Percentiles rank a stretch among this genome's conserved stretches.
These are phyloP conservation scores for Masticophis lateralis DNA, from an alignment of 2,797 vertebrate species.

Conservation along the genomic window DNA sequence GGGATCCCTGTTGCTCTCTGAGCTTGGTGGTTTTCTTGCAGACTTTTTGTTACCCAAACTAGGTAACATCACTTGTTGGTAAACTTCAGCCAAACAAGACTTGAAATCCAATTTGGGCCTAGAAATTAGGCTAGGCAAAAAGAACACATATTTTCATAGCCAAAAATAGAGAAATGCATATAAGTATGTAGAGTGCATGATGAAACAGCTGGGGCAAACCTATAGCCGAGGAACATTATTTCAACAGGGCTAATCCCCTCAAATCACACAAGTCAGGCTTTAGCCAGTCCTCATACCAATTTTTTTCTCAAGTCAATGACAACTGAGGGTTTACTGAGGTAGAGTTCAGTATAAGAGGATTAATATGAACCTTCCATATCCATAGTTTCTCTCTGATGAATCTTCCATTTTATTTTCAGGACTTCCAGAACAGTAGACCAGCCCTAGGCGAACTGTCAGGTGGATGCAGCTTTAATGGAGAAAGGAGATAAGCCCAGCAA, in stretches of 20 bases:
- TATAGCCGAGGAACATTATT: not conserved
- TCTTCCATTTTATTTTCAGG: not conserved
- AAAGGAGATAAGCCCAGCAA: not conserved
- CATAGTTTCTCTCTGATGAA: not conserved
- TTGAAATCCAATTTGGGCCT: not conserved
- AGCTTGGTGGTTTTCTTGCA: not conserved
- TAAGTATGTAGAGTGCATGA: not conserved
- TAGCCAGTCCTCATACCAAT: not conserved
- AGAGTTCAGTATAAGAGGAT: not conserved
- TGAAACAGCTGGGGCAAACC: not conserved
- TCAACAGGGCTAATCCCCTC: not conserved
- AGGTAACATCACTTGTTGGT: not conserved
- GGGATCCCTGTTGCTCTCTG: not conserved
- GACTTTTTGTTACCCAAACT: not conserved
- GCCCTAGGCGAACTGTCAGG: not conserved
- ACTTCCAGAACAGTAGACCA: not conserved
- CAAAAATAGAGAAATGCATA: not conserved
- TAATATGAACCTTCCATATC: not conserved
- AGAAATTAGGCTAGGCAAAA: not conserved
- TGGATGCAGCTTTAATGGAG: not conserved
- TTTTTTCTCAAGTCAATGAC: not conserved
- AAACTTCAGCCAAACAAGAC: not conserved
- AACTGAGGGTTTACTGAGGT: not conserved
- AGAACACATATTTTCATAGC: not conserved
- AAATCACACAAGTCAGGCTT: not conserved